phyloP scores from a whole-genome alignment of 2,888 invertebrate genomes.

The Calliopum simillimum region DNA sequence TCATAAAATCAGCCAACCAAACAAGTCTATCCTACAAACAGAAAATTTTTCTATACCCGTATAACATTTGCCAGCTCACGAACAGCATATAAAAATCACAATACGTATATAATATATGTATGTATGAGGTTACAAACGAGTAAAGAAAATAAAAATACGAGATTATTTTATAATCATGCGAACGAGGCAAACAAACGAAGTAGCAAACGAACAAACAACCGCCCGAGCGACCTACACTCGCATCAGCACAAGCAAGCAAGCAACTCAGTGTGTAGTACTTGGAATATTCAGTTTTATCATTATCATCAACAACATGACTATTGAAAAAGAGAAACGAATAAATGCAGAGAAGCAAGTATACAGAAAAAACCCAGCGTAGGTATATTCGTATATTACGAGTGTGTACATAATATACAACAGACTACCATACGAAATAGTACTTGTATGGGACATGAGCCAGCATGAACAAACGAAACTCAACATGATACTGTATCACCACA shows the following conservation, averaged over 20 bases:
- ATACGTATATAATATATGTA: neutral
- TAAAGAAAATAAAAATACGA: slow-evolving; percentile 27
- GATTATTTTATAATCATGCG: slow-evolving; percentile 26
- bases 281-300: slow-evolving; percentile 18
- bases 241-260: neutral
- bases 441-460: no score
- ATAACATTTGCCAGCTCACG: neutral
- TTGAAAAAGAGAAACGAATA: slow-evolving; percentile 27
- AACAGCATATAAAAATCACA: neutral
- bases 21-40: neutral
- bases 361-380: slow-evolving; percentile 1
- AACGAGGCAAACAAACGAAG: slow-evolving; percentile 1
- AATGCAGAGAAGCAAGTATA: slow-evolving; percentile 27
- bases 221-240: neutral
- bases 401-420: slow-evolving; percentile 4
- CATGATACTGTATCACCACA: no score
- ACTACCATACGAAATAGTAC: no score
- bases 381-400: neutral
- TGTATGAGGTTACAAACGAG: neutral
- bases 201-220: slow-evolving; percentile 19
- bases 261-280: slow-evolving; percentile 10
- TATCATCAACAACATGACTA: slow-evolving; percentile 14
- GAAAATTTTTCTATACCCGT: slow-evolving; percentile 10
- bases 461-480: no score
- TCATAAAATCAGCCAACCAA: slow-evolving; percentile 1